These are phyloP conservation scores for Drosophila saltans DNA, from an alignment of 1,140 invertebrate genomes.

Conservation along the genomic window DNA sequence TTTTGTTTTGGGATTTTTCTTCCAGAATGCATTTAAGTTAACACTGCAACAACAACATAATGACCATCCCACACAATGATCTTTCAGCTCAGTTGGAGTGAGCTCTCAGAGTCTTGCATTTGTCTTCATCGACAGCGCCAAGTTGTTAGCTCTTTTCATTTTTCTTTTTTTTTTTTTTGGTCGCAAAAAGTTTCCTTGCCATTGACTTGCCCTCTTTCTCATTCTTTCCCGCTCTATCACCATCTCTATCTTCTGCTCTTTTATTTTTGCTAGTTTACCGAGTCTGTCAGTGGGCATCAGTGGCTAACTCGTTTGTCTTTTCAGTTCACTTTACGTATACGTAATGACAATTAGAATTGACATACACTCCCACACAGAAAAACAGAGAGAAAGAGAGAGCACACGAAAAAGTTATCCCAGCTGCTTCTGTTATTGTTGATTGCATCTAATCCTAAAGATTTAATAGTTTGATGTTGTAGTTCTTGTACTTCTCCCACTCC, in stretches of 20 bases:
- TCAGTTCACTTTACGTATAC: conserved; percentile 76
- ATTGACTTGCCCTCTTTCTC: conserved; percentile 5
- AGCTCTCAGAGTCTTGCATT: conserved; percentile 60
- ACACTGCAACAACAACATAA: neutral
- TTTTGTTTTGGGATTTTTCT: conserved; percentile 5
- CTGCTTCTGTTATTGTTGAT: conserved; percentile 76
- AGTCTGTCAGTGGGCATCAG: conserved; percentile 69
- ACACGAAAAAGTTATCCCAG: conserved; percentile 61
- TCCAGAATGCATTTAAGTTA: neutral
- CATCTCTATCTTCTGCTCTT: conserved; percentile 11
- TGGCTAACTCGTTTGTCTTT: conserved; percentile 80
- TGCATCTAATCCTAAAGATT: conserved; percentile 78
- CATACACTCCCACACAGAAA: conserved; percentile 37
- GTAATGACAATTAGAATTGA: conserved; percentile 82
- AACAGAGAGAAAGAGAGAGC: neutral
- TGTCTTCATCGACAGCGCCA: conserved; percentile 79
- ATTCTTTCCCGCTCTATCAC: conserved; percentile 39
- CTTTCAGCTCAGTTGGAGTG: conserved; percentile 20
- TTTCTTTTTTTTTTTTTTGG: conserved; percentile 78
- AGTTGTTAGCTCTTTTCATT: conserved; percentile 76
- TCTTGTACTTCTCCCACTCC: conserved; percentile 1
- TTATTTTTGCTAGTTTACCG: conserved; percentile 38
- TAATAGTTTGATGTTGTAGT: conserved; percentile 64
- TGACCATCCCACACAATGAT: conserved; percentile 9
- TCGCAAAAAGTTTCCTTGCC: conserved; percentile 59